Evolutionary conservation across 2,797 vertebrate genomes (phyloP).

Genomic region (Argya squamiceps): DNA sequence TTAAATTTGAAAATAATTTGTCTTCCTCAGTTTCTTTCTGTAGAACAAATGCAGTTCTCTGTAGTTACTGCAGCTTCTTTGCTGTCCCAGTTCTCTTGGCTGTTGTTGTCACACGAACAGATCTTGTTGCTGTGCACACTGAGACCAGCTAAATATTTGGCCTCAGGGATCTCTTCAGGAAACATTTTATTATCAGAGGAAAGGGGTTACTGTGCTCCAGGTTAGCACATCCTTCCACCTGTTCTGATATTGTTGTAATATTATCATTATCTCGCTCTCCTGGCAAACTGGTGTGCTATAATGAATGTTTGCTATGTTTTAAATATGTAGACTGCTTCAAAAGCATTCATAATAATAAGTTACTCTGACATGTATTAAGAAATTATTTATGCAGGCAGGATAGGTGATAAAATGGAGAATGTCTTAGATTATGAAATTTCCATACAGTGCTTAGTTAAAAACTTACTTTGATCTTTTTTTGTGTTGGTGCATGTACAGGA

Average conservation of each 20-base stretch:
- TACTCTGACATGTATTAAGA: not conserved
- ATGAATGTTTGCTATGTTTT: not conserved
- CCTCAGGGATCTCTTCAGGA: not conserved
- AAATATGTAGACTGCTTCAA: not conserved
- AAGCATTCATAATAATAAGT: not conserved
- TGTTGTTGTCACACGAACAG: not conserved
- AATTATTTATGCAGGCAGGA: not conserved
- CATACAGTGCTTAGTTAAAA: not conserved
- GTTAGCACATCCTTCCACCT: not conserved
- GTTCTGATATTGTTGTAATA: not conserved
- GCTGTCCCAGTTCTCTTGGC: not conserved
- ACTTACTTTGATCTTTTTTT: not conserved
- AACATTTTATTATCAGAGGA: not conserved
- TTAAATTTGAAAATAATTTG: not conserved
- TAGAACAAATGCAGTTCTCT: not conserved
- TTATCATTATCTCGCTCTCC: not conserved
- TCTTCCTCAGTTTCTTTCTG: not conserved
- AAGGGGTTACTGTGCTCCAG: not conserved
- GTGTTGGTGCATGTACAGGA: not conserved
- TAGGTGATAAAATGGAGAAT: not conserved
- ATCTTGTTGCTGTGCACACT: not conserved
- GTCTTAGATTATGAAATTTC: not conserved
- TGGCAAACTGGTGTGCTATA: not conserved
- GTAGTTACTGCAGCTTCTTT: not conserved
- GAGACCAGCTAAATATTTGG: not conserved